Evolutionary conservation across 2,113 vertebrate genomes (phyloP), one percentile per base, ranked within the genome.

Genomic region (Cavia aperea): DNA sequence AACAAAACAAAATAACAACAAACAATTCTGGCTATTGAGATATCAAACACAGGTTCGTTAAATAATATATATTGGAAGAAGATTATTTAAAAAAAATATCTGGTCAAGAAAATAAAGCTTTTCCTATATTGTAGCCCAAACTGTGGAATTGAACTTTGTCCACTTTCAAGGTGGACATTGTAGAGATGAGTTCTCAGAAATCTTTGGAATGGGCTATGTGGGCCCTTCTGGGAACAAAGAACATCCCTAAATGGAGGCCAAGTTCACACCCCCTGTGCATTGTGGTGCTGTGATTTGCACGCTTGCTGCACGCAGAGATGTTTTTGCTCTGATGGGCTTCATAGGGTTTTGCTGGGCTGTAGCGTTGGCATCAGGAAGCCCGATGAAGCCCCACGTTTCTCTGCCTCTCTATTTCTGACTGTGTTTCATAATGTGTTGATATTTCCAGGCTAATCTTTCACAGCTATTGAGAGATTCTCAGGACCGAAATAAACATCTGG

Each of bases 391-490:
- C 19, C 16, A 0, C n/a, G 5, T 68, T 54, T 46, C 43, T 46
- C 54, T 56, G 16, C 8, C 33, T 65, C 58, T 86, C n/a, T 1
- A 0, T 88, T 92, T 81, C 94, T 94, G 39, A 93, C 49, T 73
- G n/a, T 91, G 26, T 93, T 60, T 94, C 63, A n/a, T 88, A 16
- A 81, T 92, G 51, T 93, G 73, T 93, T 95, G 77, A 23, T 49
- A 85, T 97, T 97, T 96, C 83, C 97, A 99, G 99, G 99, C 99
- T 87, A 99, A 98, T 97, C 98, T 99, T 94, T 98, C 97, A 23
- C 99, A 99, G n/a, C 97, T 99, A 24, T 94, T 99, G 93, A 98
- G 98, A 95, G 98, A 99, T 86, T 98, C 98, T 93, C 98, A 98
- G 96, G 98, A 99, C 95, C 98, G 96, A 97, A 98, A 97, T 97